Evolutionary conservation across 2,888 invertebrate species (phyloP), one percentile per base, ranked within the genome.

Genomic region (Ectemnius lituratus): DNA sequence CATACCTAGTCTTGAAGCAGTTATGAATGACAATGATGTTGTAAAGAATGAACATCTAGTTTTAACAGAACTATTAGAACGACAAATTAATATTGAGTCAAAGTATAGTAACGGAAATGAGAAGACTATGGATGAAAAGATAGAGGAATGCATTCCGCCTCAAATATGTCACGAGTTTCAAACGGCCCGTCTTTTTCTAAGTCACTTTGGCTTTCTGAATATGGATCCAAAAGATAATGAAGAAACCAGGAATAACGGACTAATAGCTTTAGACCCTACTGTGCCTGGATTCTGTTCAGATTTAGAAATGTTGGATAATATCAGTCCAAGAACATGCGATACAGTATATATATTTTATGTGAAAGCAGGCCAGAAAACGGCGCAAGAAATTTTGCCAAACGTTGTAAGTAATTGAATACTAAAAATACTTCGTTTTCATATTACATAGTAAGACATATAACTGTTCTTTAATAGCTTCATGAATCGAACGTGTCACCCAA

Each of bases 291-390:
- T 99, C 90, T 93, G 94, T 52, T 91, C 93, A 8, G 98, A 98
- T 86, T 92, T 99, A 75, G 95, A 96, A 79, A 92, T 93, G 28
- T 92, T 99, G 72, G 99, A 99, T 91, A 94, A 95, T 80, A 94
- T 97, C 87, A 97, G 97, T 84, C 94, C 96, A 49, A 93, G 98
- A 78, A 96, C 96, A 2, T 95, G 95, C 86, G 97, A 98, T 88
- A 99, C 98, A 0, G 97, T 97, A 77, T 98, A 98, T 90, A 94
- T 99, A 81, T 98, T 98, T 92, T 99, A 98, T 88, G 97, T 97
- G 2, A 95, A 96, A 90, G 94, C 96, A 14, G 97, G 97, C 0
- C 98, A 98, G 91, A 94, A 94, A 63, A 91, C 91, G 75, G 94
- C 96, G 0, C 92, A 93, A 13, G 96, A 98, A 83, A 97, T 99